Conservation (phyloP, 2,888 invertebrate genomes). For the Agriotes lineatus region DNA sequence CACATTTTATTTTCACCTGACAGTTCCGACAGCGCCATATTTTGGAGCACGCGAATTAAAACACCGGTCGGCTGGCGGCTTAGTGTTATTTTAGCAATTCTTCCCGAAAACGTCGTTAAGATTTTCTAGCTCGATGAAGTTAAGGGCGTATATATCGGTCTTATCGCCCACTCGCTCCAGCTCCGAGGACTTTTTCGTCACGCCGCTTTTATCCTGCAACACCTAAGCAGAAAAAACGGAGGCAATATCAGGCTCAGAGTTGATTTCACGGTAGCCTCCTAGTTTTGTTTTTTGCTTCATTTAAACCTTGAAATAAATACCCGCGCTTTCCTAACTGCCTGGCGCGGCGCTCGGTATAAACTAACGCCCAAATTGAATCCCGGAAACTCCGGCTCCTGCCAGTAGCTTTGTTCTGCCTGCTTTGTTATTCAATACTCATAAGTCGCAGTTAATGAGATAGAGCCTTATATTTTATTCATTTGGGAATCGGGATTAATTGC, state of each 20-base stretch:
- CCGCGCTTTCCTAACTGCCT: too few species aligned
- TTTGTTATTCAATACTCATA: too few species aligned
- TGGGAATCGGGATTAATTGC: too few species aligned
- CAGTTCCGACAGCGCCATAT: not conserved
- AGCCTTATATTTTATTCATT: too few species aligned
- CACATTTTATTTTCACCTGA: not conserved
- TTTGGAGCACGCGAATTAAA: not conserved
- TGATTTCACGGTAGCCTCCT: not conserved
- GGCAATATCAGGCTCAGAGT: not conserved
- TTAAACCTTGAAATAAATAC: too few species aligned
- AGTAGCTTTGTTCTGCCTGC: too few species aligned
- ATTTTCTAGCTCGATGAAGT: constrained; percentile 13
- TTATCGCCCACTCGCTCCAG: constrained; percentile 8
- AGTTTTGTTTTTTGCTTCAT: too few species aligned
- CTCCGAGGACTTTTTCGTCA: not conserved
- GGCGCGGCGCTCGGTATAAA: not conserved
- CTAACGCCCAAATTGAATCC: too few species aligned
- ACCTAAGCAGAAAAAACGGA: constrained; percentile 3
- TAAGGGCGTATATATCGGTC: constrained; percentile 11
- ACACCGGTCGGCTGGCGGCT: not conserved
- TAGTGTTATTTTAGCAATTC: not conserved
- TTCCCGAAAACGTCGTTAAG: constrained; percentile 5
- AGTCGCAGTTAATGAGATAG: too few species aligned
- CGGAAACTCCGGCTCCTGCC: too few species aligned
- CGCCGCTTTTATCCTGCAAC: not conserved